Conservation (phyloP, 2,888 invertebrate species). For the Linyphia triangularis region DNA sequence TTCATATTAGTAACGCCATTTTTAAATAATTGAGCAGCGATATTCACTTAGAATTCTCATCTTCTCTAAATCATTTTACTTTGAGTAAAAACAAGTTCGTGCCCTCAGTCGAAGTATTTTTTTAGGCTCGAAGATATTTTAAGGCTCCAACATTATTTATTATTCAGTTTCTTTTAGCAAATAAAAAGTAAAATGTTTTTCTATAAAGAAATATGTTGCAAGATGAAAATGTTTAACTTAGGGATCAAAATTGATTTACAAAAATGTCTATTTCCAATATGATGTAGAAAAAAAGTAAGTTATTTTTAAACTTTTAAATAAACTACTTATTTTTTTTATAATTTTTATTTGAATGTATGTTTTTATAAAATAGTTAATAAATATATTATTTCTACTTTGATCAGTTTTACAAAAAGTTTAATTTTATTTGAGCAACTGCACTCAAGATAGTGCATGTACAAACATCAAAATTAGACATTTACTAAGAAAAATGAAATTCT, state of each 20-base stretch:
- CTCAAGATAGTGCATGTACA: too few relatives aligned
- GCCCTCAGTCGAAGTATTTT: not conserved
- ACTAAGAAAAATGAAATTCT: too few relatives aligned
- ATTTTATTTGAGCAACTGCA: too few relatives aligned
- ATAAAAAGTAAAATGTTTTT: not conserved
- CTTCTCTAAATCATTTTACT: not conserved
- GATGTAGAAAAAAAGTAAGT: too few relatives aligned
- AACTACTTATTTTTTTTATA: too few relatives aligned
- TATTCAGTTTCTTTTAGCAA: not conserved
- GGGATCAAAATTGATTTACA: not conserved
- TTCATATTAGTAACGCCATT: not conserved
- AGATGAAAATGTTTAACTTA: not conserved
- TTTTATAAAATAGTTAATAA: too few relatives aligned
- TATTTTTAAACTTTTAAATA: too few relatives aligned
- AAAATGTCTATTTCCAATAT: too few relatives aligned
- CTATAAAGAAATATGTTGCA: not conserved
- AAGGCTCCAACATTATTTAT: not conserved
- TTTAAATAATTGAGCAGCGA: not conserved
- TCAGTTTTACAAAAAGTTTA: too few relatives aligned
- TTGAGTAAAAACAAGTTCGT: not conserved
- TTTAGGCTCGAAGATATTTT: not conserved
- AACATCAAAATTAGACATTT: too few relatives aligned
- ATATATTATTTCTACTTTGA: too few relatives aligned
- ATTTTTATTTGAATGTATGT: too few relatives aligned
- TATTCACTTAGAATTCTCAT: not conserved